A percentile compares a stretch with the other conserved stretches of the same genome.
These are phyloP conservation scores for Drosophila pachea DNA, from an alignment of 1,140 invertebrate genomes.

Conservation along the genomic window DNA sequence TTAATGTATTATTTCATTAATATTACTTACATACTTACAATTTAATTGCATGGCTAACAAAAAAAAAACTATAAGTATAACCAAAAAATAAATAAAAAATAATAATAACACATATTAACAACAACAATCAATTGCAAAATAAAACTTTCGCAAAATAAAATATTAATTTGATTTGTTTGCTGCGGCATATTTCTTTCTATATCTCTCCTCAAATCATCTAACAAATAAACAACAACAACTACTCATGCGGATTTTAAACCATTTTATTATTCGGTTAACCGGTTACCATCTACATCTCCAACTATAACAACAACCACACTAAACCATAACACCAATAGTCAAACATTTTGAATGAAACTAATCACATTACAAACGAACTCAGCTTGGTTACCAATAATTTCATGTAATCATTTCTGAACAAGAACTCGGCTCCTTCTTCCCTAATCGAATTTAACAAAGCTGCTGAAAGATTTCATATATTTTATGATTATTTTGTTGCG, in stretches of 20 bases:
- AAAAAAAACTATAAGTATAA: constrained; percentile 41
- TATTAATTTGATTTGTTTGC: constrained; percentile 72
- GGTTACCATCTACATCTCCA: constrained; percentile 36
- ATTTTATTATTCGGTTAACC: constrained; percentile 51
- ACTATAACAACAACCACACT: constrained; percentile 21
- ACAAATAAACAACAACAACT: constrained; percentile 34
- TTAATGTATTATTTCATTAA: constrained; percentile 32
- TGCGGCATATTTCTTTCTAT: constrained; percentile 72
- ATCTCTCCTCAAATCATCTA: constrained; percentile 64
- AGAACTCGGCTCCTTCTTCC: constrained; percentile 5
- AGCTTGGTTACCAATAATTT: constrained; percentile 78
- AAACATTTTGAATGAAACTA: constrained; percentile 69
- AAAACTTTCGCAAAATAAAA: constrained; percentile 53
- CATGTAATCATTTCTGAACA: constrained; percentile 61
- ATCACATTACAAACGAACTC: constrained; percentile 72
- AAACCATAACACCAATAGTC: constrained; percentile 47
- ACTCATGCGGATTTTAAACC: constrained; percentile 56
- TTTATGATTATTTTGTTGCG: constrained; percentile 2
- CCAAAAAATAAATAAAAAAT: no score
- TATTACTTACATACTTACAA: constrained; percentile 42
- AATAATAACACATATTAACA: constrained; percentile 54
- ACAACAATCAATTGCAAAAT: constrained; percentile 39
- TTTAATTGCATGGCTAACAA: constrained; percentile 68
- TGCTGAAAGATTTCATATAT: constrained; percentile 13
- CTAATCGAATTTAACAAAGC: constrained; percentile 2